Conservation (phyloP, 2,797 vertebrate genomes). For the Enteromius thamalakanensis region DNA sequence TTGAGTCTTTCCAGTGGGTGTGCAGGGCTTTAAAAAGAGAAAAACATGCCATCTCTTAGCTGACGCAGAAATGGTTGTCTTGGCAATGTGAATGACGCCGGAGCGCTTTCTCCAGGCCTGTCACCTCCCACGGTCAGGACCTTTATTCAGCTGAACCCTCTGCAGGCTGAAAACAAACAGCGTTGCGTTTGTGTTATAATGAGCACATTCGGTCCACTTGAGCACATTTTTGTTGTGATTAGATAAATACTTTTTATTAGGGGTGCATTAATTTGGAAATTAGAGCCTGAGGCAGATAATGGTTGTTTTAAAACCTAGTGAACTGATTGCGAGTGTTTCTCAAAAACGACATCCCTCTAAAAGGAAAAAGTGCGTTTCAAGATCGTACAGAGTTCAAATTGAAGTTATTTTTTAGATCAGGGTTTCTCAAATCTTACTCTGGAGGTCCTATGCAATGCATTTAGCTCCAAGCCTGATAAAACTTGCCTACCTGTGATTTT, state of each 20-base stretch:
- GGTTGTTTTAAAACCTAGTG: neutral
- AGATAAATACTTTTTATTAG: neutral
- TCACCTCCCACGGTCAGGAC: slow-evolving; percentile 21
- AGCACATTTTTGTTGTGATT: neutral
- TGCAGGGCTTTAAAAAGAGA: slow-evolving; percentile 57
- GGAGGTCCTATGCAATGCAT: too few relatives aligned
- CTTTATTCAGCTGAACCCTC: slow-evolving; percentile 41
- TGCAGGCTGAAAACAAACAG: neutral
- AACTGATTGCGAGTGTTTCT: neutral
- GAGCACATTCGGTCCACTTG: neutral
- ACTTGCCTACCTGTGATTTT: too few relatives aligned
- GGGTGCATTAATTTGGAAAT: neutral
- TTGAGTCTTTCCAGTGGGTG: slow-evolving; percentile 60
- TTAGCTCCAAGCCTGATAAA: too few relatives aligned
- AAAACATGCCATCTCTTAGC: slow-evolving; percentile 70
- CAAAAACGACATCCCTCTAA: neutral
- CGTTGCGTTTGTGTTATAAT: neutral
- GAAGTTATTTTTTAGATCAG: neutral
- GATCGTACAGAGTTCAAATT: neutral
- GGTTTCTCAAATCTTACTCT: too few relatives aligned
- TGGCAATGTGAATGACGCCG: slow-evolving; percentile 56
- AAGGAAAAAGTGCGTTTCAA: neutral
- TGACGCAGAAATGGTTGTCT: slow-evolving; percentile 71
- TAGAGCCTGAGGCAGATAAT: neutral
- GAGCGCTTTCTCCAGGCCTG: slow-evolving; percentile 8